A percentile compares a stretch with the other conserved stretches of the same genome.
These are phyloP conservation scores for Vespertilio murinus DNA, from an alignment of 2,797 vertebrate species.

Conservation along the genomic window DNA sequence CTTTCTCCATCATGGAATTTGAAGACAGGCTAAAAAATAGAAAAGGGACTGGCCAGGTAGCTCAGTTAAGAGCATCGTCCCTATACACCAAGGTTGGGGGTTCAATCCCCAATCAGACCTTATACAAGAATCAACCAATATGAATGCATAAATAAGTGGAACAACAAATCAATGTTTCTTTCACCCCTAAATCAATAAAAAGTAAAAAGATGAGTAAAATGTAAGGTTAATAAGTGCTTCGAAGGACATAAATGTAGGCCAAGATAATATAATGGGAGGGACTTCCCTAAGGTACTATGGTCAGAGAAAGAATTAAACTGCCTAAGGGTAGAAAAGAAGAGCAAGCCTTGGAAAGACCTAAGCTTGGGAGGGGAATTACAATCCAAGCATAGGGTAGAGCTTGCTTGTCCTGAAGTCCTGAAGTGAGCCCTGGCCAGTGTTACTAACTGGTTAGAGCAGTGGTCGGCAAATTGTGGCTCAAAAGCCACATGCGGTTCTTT, in stretches of 20 bases:
- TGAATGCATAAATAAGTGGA: too few relatives aligned
- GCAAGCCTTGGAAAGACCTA: neutral
- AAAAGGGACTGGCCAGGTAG: too few relatives aligned
- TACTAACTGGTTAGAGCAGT: neutral
- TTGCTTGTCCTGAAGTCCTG: neutral
- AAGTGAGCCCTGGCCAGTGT: neutral
- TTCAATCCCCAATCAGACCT: too few relatives aligned
- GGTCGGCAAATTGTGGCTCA: too few relatives aligned
- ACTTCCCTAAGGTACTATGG: neutral
- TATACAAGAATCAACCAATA: too few relatives aligned
- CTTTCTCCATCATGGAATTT: neutral
- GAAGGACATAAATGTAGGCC: neutral
- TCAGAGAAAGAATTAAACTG: neutral
- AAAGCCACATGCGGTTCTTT: too few relatives aligned
- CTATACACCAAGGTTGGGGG: too few relatives aligned
- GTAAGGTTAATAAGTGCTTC: neutral
- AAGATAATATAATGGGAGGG: neutral
- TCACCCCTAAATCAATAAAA: neutral
- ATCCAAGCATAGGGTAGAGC: neutral
- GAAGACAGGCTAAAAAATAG: neutral
- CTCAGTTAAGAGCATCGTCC: too few relatives aligned
- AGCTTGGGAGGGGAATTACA: neutral
- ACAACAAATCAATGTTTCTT: too few relatives aligned
- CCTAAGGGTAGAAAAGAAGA: neutral
- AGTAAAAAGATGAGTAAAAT: neutral